These are phyloP conservation scores for Patella caerulea DNA, from an alignment of 2,888 invertebrate genomes.

Conservation along the genomic window DNA sequence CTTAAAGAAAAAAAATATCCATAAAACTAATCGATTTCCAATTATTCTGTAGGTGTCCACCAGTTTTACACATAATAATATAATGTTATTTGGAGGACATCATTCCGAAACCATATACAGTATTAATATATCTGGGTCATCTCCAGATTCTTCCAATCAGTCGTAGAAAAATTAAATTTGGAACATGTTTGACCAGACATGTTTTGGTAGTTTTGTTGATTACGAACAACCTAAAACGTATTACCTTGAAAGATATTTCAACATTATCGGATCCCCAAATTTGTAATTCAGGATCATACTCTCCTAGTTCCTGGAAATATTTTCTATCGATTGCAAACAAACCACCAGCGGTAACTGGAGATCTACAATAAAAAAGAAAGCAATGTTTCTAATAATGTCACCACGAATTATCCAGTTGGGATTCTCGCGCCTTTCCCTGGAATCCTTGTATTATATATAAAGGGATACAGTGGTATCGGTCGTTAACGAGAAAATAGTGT, in stretches of 20 bases:
- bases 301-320: conserved; percentile 94
- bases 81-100: too few relatives aligned
- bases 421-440: neutral
- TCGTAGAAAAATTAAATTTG: neutral
- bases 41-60: neutral
- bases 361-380: conserved; percentile 70
- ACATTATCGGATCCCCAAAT: conserved; percentile 99
- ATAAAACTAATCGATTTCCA: neutral
- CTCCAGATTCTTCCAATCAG: neutral
- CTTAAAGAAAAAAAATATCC: neutral
- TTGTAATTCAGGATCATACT: conserved; percentile 98
- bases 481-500: too few relatives aligned
- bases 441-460: neutral
- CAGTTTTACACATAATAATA: neutral
- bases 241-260: conserved; percentile 91
- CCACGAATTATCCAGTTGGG: too few relatives aligned
- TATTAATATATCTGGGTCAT: neutral
- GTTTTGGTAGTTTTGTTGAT: too few relatives aligned
- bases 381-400: too few relatives aligned
- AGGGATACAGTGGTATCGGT: too few relatives aligned
- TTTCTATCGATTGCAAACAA: conserved; percentile 92
- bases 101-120: neutral
- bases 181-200: too few relatives aligned
- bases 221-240: too few relatives aligned
- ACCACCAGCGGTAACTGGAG: conserved; percentile 98